Conservation (phyloP, 92 coral and sea anemone species). For the Virgularia gustaviana region DNA sequence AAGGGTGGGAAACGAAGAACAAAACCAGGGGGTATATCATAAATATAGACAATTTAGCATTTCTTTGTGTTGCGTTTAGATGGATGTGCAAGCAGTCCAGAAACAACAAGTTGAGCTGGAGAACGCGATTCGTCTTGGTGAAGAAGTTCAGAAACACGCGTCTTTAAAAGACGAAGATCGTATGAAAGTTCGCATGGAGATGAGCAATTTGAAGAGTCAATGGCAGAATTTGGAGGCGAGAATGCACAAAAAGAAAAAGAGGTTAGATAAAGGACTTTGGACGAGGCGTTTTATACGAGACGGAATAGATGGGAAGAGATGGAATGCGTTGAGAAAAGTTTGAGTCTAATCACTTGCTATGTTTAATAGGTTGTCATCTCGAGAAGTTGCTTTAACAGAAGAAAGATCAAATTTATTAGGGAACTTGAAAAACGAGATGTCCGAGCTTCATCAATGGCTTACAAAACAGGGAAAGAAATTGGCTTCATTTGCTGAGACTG, state of each 20-base stretch:
- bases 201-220: constrained; percentile 22
- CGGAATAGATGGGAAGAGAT: no score
- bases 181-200: constrained; percentile 31
- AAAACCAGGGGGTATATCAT: no score
- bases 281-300: no score
- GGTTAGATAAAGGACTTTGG: no score
- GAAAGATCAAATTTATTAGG: constrained; percentile 46
- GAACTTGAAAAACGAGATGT: constrained; percentile 76
- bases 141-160: constrained; percentile 36
- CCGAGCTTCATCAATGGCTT: constrained; percentile 69
- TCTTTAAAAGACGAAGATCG: constrained; percentile 20
- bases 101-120: constrained; percentile 28
- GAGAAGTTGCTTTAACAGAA: constrained; percentile 21
- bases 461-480: constrained; percentile 70
- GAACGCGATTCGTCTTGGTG: constrained; percentile 29
- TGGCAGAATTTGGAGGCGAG: constrained; percentile 34
- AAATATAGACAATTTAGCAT: not conserved
- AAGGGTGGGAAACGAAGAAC: not conserved
- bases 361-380: constrained; percentile 7
- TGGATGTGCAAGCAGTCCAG: constrained; percentile 23
- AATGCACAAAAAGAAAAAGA: constrained; percentile 31
- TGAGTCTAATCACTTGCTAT: no score
- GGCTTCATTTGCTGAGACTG: constrained; percentile 56
- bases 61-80: not conserved
- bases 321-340: no score